A percentile compares a stretch with the other conserved stretches of the same genome.
Evolutionary conservation across 2,888 invertebrate species (phyloP).

Genomic region (Rambutsinella grinnellia): DNA sequence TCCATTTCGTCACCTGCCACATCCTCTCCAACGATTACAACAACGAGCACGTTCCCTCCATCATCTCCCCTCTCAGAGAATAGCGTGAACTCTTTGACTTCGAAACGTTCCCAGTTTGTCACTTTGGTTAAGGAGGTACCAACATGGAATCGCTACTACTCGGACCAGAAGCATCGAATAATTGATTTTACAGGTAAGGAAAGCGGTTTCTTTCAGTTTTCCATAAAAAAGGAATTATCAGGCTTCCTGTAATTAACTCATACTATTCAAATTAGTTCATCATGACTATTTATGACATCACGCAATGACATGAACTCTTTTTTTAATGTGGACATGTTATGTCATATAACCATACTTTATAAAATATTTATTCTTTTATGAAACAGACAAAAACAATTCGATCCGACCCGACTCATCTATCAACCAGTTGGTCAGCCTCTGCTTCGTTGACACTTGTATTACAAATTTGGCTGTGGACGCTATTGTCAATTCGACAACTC

Average conservation of each 20-base stretch:
- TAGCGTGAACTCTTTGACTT: neutral
- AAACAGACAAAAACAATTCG: slow-evolving; percentile 51
- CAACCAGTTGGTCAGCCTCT: slow-evolving; percentile 58
- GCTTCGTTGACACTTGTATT: slow-evolving; percentile 55
- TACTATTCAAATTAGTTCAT: neutral
- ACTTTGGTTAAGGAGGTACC: slow-evolving; percentile 48
- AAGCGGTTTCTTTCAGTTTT: too few species aligned
- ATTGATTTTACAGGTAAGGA: slow-evolving; percentile 48
- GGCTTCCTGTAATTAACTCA: too few species aligned
- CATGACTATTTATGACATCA: slow-evolving; percentile 49
- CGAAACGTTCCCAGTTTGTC: slow-evolving; percentile 35
- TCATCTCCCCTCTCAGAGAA: neutral
- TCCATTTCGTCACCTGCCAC: slow-evolving; percentile 2
- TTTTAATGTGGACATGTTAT: slow-evolving; percentile 1
- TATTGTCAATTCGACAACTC: slow-evolving; percentile 56
- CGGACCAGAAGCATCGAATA: slow-evolving; percentile 55
- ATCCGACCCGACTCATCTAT: slow-evolving; percentile 42
- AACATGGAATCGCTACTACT: slow-evolving; percentile 53
- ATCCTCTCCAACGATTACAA: neutral
- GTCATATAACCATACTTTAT: too few species aligned
- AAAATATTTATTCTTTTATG: too few species aligned
- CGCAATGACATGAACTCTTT: slow-evolving; percentile 19
- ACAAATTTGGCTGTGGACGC: slow-evolving; percentile 55
- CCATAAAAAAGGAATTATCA: too few species aligned
- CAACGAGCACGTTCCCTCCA: neutral